Evolutionary conservation across 2,113 vertebrate species (phyloP), one percentile per base, ranked within the genome.

Genomic region (Podarcis raffonei): DNA sequence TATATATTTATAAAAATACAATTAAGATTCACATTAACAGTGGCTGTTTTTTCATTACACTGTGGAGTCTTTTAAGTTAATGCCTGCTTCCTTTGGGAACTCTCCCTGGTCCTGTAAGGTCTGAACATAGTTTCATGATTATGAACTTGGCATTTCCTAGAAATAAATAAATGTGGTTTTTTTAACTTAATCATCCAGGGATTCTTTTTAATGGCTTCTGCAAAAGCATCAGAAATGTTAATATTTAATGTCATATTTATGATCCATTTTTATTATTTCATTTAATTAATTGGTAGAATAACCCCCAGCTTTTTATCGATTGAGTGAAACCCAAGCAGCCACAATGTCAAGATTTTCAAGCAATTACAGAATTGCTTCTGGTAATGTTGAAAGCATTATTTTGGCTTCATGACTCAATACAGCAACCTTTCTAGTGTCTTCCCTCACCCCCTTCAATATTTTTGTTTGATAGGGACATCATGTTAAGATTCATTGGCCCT

Each of bases 181-280:
- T 11, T 84, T 74, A 32, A 16, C n/a, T 76, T 75, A n/a, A 62
- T 59, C 53, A 62, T 62, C 11, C 27, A 23, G 1, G 22, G 30
- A 20, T 71, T 69, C 11, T 2, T 59, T 81, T 57, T 30, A 57
- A 15, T 18, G 78, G 8, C 1, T 12, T 32, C 53, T 75, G 71
- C 62, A 23, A 71, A 16, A 65, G 20, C 22, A 30, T 39, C 23
- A 76, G 53, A 39, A 4, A 76, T 13, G 37, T 76, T 62, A 85
- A 85, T 85, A 37, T 74, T 75, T 85, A 85, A 76, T 76, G 71
- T 18, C 32, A 75, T 76, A 39, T 85, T 85, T 65, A 76, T 76
- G 5, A 37, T 62, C 53, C 65, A 6, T 85, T 30, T 39, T 65
- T 35, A 39, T 75, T 37, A 32, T 76, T 76, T 76, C 25, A 27